Percentiles rank a stretch among this genome's conserved stretches.
Conservation (phyloP, 2,797 vertebrate species). For the Ataeniobius toweri region DNA sequence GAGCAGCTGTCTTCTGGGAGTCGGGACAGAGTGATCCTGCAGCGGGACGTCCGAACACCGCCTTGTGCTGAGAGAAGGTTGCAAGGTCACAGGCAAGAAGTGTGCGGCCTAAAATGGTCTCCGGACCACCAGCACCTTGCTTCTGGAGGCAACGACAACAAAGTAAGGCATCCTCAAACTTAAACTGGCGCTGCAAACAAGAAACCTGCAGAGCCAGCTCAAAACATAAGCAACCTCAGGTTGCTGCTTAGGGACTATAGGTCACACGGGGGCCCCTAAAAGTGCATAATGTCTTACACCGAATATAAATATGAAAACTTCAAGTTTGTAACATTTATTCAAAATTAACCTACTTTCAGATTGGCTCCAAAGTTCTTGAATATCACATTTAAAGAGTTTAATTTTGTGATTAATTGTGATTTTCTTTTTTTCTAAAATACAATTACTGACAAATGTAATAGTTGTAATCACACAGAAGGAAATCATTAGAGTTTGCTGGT, state of each 20-base stretch:
- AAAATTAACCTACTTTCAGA: too few relatives aligned
- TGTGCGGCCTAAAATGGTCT: slow-evolving; percentile 87
- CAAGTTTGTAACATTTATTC: background rate
- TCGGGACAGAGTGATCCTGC: slow-evolving; percentile 84
- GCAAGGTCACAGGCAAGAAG: slow-evolving; percentile 86
- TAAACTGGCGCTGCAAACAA: background rate
- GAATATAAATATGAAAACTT: too few relatives aligned
- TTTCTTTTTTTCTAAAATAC: too few relatives aligned
- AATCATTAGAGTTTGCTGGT: background rate
- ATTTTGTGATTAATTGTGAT: too few relatives aligned
- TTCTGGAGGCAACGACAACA: slow-evolving; percentile 87
- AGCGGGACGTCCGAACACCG: slow-evolving; percentile 81
- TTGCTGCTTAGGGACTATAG: background rate
- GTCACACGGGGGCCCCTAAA: too few relatives aligned
- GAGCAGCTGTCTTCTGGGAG: slow-evolving; percentile 87
- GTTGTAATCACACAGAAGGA: background rate
- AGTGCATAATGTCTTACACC: too few relatives aligned
- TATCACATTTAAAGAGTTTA: too few relatives aligned
- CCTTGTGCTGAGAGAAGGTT: slow-evolving; percentile 81
- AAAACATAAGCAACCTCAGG: background rate
- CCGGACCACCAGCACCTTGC: slow-evolving; percentile 87
- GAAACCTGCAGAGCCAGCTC: background rate
- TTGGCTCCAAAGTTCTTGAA: too few relatives aligned
- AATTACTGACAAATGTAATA: background rate
- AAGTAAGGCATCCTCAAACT: slow-evolving; percentile 61